phyloP scores from a whole-genome alignment of 2,888 invertebrate species.

The Spicauda simplicius region DNA sequence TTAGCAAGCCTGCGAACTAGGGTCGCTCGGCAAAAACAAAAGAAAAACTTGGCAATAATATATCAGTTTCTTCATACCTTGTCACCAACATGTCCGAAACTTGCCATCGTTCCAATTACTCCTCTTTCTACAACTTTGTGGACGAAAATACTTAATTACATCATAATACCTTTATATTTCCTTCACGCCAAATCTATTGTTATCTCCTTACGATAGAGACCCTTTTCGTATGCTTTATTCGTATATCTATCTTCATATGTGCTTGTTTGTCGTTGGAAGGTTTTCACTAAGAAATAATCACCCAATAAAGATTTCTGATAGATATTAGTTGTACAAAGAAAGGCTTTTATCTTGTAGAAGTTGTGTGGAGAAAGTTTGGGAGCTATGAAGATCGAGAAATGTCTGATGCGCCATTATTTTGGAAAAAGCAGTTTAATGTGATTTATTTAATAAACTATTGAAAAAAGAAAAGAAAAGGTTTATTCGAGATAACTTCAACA shows the following conservation, averaged over 20 bases:
- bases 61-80: conserved; percentile 44
- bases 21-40: conserved; percentile 17
- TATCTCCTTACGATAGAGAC: not conserved
- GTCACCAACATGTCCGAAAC: conserved; percentile 46
- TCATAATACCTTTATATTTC: conserved; percentile 22
- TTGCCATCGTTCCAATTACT: conserved; percentile 44
- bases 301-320: conserved; percentile 57
- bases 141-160: conserved; percentile 42
- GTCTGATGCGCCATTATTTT: not conserved
- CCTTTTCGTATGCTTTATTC: not conserved
- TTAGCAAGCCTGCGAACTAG: conserved; percentile 14
- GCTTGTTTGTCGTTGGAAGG: conserved; percentile 53
- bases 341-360: conserved; percentile 49
- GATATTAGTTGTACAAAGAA: conserved; percentile 49
- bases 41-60: conserved; percentile 42
- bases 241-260: not conserved
- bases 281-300: conserved; percentile 55
- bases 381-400: not conserved
- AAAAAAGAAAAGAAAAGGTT: too few species aligned
- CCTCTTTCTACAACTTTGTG: conserved; percentile 40
- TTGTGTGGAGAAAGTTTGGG: conserved; percentile 40
- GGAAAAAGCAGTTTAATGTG: too few species aligned
- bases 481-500: too few species aligned
- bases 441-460: too few species aligned
- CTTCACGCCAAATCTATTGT: not conserved